A percentile compares a stretch with the other conserved stretches of the same genome.
These are phyloP conservation scores for Hylia prasina DNA, from an alignment of 2,113 vertebrate genomes.

Conservation along the genomic window DNA sequence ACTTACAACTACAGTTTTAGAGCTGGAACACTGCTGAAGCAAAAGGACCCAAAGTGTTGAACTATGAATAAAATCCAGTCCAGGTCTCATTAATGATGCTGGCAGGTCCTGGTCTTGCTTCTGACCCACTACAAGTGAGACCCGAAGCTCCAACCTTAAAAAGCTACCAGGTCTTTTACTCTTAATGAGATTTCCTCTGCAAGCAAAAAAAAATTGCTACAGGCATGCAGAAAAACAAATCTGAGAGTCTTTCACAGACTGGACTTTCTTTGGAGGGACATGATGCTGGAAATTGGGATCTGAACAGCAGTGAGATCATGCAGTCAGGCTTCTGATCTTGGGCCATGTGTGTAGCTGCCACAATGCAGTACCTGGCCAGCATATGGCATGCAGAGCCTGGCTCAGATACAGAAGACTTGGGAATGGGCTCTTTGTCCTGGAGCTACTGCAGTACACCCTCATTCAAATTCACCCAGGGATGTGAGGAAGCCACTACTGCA, in stretches of 20 bases:
- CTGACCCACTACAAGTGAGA: neutral
- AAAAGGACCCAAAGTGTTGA: neutral
- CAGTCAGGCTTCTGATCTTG: neutral
- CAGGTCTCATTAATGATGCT: neutral
- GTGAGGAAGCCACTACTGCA: neutral
- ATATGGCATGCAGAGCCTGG: accelerated
- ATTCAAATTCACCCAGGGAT: neutral
- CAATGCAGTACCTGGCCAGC: neutral
- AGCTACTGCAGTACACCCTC: neutral
- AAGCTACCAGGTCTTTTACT: neutral
- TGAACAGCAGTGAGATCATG: neutral
- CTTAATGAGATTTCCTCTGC: neutral
- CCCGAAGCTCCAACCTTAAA: neutral
- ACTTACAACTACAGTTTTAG: neutral
- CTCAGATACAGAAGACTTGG: neutral
- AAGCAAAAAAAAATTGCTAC: neutral
- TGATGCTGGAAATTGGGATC: neutral
- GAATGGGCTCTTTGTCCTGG: neutral
- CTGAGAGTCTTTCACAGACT: neutral
- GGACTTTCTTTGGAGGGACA: neutral
- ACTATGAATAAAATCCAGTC: neutral
- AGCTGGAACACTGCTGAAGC: neutral
- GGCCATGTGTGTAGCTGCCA: accelerated
- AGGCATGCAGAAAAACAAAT: neutral
- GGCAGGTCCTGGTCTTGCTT: neutral